Conservation (phyloP, 1,140 invertebrate species). For the Apocrypta bakeri region DNA sequence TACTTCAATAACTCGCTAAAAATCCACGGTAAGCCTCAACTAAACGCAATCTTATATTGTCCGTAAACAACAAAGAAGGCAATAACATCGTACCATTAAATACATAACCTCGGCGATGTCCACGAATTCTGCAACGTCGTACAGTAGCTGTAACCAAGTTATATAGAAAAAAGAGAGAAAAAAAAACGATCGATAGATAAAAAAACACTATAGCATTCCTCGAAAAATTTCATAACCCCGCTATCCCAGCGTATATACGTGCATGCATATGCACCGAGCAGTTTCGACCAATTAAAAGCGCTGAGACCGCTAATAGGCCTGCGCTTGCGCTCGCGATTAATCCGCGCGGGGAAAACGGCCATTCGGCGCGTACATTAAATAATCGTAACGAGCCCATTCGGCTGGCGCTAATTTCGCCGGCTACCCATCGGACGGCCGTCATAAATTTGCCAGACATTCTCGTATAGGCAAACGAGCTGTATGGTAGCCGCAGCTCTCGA, state of each 20-base stretch:
- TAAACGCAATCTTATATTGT: too few species aligned
- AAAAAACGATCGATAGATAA: not conserved
- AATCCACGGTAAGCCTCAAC: too few species aligned
- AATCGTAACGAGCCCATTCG: constrained; percentile 38
- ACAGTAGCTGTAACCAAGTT: too few species aligned
- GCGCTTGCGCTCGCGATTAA: constrained; percentile 7
- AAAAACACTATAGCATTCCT: not conserved
- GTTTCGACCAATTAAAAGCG: not conserved
- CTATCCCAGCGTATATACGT: not conserved
- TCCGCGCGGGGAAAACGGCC: not conserved
- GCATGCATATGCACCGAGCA: not conserved
- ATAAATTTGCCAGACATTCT: constrained; percentile 14
- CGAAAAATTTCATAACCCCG: constrained; percentile 33
- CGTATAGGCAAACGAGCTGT: constrained; percentile 1
- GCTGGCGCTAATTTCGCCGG: constrained; percentile 21
- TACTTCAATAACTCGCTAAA: too few species aligned
- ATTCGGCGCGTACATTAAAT: constrained; percentile 28
- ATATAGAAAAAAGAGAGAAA: too few species aligned
- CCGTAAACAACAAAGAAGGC: too few species aligned
- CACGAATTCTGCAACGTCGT: too few species aligned
- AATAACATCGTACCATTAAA: too few species aligned
- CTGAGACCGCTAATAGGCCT: not conserved
- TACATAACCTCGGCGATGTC: too few species aligned
- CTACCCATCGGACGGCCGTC: constrained; percentile 8
- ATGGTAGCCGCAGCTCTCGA: constrained; percentile 31